These are phyloP conservation scores for Odontothrips loti DNA, from an alignment of 2,888 invertebrate species.

Conservation along the genomic window DNA sequence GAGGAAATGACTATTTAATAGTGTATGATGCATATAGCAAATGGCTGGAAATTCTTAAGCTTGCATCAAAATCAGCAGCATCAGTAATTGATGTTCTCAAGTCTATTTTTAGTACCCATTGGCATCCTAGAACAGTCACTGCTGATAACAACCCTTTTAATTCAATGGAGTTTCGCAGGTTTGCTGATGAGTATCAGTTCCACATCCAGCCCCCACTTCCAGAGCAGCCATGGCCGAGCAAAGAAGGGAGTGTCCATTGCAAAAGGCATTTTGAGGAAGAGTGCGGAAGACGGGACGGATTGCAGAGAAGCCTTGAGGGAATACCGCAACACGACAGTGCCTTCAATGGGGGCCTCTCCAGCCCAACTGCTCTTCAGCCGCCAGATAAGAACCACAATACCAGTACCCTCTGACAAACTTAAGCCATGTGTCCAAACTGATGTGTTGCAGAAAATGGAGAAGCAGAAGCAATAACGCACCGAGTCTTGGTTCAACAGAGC, in stretches of 20 bases:
- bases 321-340: background rate
- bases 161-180: background rate
- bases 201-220: background rate
- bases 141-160: conserved; percentile 30
- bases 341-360: background rate
- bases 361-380: conserved; percentile 8
- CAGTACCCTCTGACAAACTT: background rate
- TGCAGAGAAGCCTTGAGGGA: background rate
- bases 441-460: background rate
- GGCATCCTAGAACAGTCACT: background rate
- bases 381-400: background rate
- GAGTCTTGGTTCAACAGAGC: background rate
- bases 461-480: background rate
- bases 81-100: background rate
- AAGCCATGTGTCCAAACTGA: background rate
- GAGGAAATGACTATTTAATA: conserved; percentile 11
- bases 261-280: conserved; percentile 19
- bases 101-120: background rate
- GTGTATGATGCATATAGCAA: conserved; percentile 27
- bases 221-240: background rate
- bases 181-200: background rate
- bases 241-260: conserved; percentile 18
- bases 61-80: background rate
- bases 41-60: conserved; percentile 13
- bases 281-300: background rate